These are phyloP conservation scores for Cataglyphis cursor DNA, from an alignment of 2,888 invertebrate genomes.

Conservation along the genomic window DNA sequence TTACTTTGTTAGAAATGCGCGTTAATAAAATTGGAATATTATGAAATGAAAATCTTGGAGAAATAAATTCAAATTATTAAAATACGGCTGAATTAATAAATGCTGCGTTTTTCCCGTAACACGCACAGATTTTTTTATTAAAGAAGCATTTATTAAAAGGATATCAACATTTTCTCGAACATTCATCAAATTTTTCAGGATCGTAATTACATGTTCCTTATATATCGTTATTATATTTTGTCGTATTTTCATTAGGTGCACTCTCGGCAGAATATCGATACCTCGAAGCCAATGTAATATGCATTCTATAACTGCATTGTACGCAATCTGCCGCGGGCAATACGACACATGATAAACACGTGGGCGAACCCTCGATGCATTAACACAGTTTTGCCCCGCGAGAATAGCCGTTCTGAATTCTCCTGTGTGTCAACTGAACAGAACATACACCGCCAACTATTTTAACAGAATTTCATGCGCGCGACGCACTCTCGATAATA, in stretches of 20 bases:
- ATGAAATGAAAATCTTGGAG: background rate
- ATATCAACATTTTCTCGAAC: background rate
- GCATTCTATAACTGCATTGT: conserved; percentile 41
- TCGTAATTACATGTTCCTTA: conserved; percentile 4
- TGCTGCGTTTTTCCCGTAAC: background rate
- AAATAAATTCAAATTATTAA: conserved; percentile 39
- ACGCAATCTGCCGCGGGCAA: conserved; percentile 45
- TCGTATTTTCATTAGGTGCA: background rate
- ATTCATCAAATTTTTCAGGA: background rate
- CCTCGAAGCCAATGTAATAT: background rate
- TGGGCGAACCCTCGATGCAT: conserved; percentile 42
- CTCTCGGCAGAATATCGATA: background rate
- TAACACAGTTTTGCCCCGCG: conserved; percentile 57
- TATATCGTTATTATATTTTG: background rate
- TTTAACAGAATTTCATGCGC: conserved; percentile 17
- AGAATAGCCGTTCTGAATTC: conserved; percentile 8
- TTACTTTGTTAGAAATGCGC: conserved; percentile 12
- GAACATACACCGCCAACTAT: conserved; percentile 25
- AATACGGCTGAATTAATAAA: conserved; percentile 31
- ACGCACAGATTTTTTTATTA: conserved; percentile 13
- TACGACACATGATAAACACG: conserved; percentile 52
- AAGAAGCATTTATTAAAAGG: conserved; percentile 11
- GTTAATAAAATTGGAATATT: conserved; percentile 30
- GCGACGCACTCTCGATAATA: conserved; percentile 36
- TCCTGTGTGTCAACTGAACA: conserved; percentile 32